These are phyloP conservation scores for Trachelus iudaicus DNA, from an alignment of 2,888 invertebrate species.

Conservation along the genomic window DNA sequence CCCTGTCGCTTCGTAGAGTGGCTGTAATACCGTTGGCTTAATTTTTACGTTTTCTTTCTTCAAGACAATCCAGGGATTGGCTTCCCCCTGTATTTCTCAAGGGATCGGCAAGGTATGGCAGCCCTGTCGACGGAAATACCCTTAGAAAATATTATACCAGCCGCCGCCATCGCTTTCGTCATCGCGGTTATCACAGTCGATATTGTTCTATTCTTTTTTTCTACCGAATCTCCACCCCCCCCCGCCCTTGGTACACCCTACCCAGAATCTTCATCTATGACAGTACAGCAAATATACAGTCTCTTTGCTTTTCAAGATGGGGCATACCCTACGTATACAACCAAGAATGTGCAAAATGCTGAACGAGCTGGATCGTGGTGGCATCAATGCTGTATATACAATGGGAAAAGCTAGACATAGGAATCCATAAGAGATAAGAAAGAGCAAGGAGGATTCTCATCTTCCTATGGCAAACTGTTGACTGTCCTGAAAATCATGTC, in stretches of 20 bases:
- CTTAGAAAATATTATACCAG: background rate
- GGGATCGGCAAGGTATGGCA: slow-evolving; percentile 27
- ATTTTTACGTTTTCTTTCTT: slow-evolving; percentile 31
- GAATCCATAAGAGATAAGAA: background rate
- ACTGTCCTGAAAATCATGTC: slow-evolving; percentile 37
- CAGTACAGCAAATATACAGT: background rate
- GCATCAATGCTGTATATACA: background rate
- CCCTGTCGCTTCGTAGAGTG: no score
- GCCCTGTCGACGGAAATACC: background rate
- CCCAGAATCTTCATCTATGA: background rate
- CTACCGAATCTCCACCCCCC: background rate
- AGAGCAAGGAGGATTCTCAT: background rate
- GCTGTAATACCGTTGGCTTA: slow-evolving; percentile 31
- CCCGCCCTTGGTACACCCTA: accelerated
- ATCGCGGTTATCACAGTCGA: background rate
- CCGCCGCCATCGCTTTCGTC: background rate
- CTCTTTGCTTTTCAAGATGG: background rate
- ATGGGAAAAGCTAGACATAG: background rate
- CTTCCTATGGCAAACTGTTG: slow-evolving; percentile 43
- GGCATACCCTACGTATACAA: background rate
- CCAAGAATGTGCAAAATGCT: background rate
- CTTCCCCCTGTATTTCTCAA: slow-evolving; percentile 37
- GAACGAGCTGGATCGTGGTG: no score
- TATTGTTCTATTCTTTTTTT: background rate
- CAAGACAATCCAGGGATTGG: slow-evolving; percentile 40